Conservation (phyloP, 2,797 vertebrate species). For the Mormyrops boulengeri region DNA sequence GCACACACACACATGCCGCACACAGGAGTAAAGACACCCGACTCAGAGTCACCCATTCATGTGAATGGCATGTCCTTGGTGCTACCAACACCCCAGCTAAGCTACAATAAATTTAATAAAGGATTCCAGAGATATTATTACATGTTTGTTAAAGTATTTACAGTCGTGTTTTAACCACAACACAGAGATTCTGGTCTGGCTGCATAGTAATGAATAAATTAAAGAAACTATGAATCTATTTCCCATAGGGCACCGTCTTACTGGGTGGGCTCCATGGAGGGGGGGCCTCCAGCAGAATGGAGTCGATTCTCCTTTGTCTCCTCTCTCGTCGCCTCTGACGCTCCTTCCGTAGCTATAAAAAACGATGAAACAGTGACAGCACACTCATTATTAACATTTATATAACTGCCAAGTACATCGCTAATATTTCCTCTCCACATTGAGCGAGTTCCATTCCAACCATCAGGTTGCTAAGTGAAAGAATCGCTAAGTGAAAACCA, state of each 20-base stretch:
- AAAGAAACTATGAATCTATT: constrained; percentile 42
- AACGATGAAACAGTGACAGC: constrained; percentile 1
- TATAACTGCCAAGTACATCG: background rate
- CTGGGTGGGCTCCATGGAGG: constrained; percentile 85
- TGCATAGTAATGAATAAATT: background rate
- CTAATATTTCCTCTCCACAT: background rate
- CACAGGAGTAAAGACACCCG: background rate
- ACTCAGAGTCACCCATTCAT: background rate
- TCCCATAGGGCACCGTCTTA: constrained; percentile 68
- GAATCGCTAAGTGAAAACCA: background rate
- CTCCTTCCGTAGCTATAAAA: constrained; percentile 73
- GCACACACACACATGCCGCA: background rate
- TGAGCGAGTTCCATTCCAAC: background rate
- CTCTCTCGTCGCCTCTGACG: constrained; percentile 61
- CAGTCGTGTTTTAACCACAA: background rate
- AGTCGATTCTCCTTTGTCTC: constrained; percentile 62
- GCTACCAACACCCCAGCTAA: background rate
- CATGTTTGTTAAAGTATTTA: background rate
- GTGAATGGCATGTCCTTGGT: background rate
- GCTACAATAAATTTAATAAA: background rate
- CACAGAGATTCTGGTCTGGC: background rate
- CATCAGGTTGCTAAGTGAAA: background rate
- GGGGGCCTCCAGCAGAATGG: constrained; percentile 52
- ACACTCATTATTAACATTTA: background rate
- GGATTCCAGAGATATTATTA: background rate